These are phyloP conservation scores for Campoplex nolae DNA, from an alignment of 2,888 invertebrate genomes.

Conservation along the genomic window DNA sequence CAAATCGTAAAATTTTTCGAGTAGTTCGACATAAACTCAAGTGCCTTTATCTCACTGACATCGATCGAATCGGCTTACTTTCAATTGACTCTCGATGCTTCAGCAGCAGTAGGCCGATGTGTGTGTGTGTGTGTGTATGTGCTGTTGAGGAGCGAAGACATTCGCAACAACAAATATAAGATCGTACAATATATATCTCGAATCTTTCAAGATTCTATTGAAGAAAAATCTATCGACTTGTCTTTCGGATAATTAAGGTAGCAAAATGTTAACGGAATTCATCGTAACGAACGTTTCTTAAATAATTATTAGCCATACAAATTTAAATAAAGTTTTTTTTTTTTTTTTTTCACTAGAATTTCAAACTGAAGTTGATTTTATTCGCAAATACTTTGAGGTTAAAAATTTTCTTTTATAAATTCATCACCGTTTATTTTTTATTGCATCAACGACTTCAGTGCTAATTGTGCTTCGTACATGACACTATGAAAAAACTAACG, in stretches of 20 bases:
- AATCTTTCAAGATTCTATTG: background rate
- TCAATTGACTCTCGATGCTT: constrained; percentile 10
- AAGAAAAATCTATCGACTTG: background rate
- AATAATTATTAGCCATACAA: too few relatives aligned
- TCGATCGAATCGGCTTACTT: constrained; percentile 30
- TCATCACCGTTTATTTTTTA: background rate
- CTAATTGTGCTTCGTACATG: constrained; percentile 19
- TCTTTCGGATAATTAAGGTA: background rate
- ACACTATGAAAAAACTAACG: background rate
- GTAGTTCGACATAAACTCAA: background rate
- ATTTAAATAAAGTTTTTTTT: too few relatives aligned
- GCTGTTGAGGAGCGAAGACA: too few relatives aligned
- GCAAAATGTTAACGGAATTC: too few relatives aligned
- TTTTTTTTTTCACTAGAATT: too few relatives aligned
- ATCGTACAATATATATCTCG: background rate
- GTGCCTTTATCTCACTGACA: constrained; percentile 31
- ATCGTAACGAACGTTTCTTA: too few relatives aligned
- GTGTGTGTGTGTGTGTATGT: background rate
- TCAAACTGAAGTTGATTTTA: background rate
- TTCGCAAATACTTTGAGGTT: background rate
- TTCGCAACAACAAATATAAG: background rate
- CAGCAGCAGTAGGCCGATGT: background rate
- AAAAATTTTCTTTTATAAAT: background rate
- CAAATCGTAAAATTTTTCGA: background rate
- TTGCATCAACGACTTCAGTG: background rate